phyloP scores from a whole-genome alignment of 2,113 vertebrate genomes.

The Gracilinanus agilis region DNA sequence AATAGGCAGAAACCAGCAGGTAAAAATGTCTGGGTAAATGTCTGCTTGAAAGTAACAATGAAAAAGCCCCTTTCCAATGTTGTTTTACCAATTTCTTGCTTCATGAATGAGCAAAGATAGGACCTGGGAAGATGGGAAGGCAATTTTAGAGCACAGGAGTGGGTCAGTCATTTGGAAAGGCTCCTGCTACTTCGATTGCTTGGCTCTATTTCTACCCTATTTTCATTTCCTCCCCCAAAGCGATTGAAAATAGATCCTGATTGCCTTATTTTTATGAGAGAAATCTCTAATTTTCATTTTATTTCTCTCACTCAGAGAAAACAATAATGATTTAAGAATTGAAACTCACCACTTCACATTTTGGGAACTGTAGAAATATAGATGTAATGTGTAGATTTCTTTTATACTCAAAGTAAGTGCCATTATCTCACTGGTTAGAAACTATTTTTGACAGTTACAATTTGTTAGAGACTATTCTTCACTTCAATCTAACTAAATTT shows the following conservation, averaged over 20 bases:
- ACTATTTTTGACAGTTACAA: neutral
- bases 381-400: neutral
- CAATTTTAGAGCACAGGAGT: neutral
- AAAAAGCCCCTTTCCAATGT: neutral
- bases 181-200: neutral
- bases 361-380: neutral
- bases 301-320: neutral
- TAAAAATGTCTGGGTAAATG: neutral
- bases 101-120: neutral
- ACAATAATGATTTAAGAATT: neutral
- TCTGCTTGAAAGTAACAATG: neutral
- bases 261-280: neutral
- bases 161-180: neutral
- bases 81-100: neutral
- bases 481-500: neutral
- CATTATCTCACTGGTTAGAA: neutral
- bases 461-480: neutral
- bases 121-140: neutral
- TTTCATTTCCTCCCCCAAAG: neutral
- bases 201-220: neutral
- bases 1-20: neutral
- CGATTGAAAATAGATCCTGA: neutral
- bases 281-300: neutral
- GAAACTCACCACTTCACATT: neutral
- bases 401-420: neutral